These are phyloP conservation scores for Cacoxenus indagator DNA, from an alignment of 2,888 invertebrate genomes.

Conservation along the genomic window DNA sequence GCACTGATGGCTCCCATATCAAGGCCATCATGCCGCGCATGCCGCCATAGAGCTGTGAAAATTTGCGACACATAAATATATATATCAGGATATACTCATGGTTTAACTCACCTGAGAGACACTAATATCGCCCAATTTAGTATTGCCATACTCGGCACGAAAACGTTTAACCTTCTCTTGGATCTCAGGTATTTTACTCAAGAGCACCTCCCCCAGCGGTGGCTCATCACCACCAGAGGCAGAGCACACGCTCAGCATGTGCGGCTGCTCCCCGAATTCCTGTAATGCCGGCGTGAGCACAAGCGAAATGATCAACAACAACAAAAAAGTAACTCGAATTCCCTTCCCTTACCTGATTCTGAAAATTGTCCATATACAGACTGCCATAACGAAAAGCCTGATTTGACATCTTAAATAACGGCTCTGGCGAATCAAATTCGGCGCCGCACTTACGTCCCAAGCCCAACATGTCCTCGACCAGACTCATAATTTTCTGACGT, in stretches of 20 bases:
- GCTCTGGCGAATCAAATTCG: too few species aligned
- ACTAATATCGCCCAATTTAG: constrained; percentile 4
- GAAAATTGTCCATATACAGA: too few species aligned
- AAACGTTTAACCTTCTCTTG: background rate
- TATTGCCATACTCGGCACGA: constrained; percentile 17
- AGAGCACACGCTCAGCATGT: background rate
- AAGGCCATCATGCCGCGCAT: constrained; percentile 91
- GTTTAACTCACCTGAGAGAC: constrained; percentile 3
- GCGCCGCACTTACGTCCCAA: too few species aligned
- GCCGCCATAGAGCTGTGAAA: constrained; percentile 61
- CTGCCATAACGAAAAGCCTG: too few species aligned
- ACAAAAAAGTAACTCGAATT: too few species aligned
- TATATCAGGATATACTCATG: background rate
- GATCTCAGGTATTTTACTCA: background rate
- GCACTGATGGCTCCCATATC: constrained; percentile 88
- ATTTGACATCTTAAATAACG: too few species aligned
- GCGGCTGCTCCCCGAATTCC: background rate
- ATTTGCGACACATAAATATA: background rate
- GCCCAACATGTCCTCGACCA: too few species aligned
- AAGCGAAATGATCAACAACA: too few species aligned
- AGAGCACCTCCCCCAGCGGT: background rate
- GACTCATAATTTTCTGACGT: too few species aligned
- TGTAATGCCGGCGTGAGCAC: background rate
- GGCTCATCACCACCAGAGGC: background rate
- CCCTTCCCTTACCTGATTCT: too few species aligned